Evolutionary conservation across 1,140 invertebrate species (phyloP).

Genomic region (Triops longicaudatus): DNA sequence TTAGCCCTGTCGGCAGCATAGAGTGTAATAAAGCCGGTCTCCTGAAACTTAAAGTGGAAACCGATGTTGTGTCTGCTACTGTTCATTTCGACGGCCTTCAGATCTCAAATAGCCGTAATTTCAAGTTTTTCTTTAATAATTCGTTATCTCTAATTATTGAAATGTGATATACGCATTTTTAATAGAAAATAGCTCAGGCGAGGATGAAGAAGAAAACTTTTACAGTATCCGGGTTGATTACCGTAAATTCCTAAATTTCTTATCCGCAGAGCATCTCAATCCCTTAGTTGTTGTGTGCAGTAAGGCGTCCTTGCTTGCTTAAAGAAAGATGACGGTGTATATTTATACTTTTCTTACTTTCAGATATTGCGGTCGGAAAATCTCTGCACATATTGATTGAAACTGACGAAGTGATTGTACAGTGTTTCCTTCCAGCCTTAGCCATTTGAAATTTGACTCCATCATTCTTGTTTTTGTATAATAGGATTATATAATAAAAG

Average conservation of each 20-base stretch:
- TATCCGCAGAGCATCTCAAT: neutral
- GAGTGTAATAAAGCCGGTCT: neutral
- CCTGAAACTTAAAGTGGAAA: neutral
- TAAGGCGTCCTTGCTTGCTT: neutral
- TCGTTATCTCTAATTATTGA: neutral
- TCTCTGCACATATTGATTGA: neutral
- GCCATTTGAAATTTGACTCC: neutral
- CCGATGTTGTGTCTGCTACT: neutral
- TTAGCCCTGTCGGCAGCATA: neutral
- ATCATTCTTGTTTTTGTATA: neutral
- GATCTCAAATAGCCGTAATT: neutral
- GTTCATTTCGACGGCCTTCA: neutral
- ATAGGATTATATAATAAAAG: conserved; percentile 16
- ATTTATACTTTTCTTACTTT: neutral
- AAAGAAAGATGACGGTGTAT: neutral
- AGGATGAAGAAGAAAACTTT: neutral
- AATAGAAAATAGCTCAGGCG: neutral
- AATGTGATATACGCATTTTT: neutral
- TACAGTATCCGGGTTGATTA: neutral
- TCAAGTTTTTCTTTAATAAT: neutral
- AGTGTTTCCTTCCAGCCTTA: neutral
- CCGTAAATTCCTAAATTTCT: neutral
- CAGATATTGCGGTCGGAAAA: neutral
- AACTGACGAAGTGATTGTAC: conserved; percentile 1
- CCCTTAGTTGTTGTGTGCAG: neutral